Conservation (phyloP, 2,888 invertebrate species). For the Pherbina coryleti region DNA sequence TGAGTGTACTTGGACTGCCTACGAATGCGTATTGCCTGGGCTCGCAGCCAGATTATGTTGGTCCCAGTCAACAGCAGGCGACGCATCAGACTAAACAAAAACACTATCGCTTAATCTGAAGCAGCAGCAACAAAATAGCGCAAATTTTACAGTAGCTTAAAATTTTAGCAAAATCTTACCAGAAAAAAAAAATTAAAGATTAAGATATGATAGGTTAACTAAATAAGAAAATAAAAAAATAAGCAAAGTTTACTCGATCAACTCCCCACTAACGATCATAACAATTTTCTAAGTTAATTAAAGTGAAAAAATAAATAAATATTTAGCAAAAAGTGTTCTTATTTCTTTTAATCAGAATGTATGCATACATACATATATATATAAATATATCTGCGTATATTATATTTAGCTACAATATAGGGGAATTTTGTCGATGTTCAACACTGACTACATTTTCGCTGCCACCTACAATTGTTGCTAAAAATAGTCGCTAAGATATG, state of each 20-base stretch:
- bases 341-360: slow-evolving; percentile 49
- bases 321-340: slow-evolving; percentile 30
- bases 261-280: too few relatives aligned
- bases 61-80: slow-evolving; percentile 36
- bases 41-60: slow-evolving; percentile 58
- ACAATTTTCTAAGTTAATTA: background rate
- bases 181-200: background rate
- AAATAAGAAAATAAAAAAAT: background rate
- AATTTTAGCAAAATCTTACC: background rate
- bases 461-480: slow-evolving; percentile 69
- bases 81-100: slow-evolving; percentile 20
- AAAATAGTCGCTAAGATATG: slow-evolving; percentile 63
- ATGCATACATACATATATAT: too few relatives aligned
- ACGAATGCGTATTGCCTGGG: slow-evolving; percentile 56
- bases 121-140: slow-evolving; percentile 15
- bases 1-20: slow-evolving; percentile 6
- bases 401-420: slow-evolving; percentile 37
- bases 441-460: slow-evolving; percentile 27
- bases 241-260: too few relatives aligned
- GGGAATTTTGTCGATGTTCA: slow-evolving; percentile 44
- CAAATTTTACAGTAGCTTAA: slow-evolving; percentile 12
- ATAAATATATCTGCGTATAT: slow-evolving; percentile 41
- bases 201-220: background rate
- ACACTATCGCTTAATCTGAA: slow-evolving; percentile 7
- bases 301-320: slow-evolving; percentile 16